phyloP scores from a whole-genome alignment of 2,888 invertebrate species.

The Listrodromus nycthemerus region DNA sequence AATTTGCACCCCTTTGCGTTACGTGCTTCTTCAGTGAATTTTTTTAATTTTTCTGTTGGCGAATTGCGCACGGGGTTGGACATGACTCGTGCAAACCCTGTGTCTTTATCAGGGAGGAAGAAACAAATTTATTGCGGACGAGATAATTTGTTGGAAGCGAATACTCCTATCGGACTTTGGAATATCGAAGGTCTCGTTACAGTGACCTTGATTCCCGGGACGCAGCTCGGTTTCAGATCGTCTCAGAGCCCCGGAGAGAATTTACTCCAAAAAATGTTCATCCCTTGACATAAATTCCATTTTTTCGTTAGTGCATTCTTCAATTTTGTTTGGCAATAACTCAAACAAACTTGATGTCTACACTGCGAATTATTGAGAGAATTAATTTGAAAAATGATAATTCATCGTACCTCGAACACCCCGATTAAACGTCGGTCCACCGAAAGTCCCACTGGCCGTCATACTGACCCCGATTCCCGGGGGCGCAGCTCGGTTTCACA shows the following conservation, averaged over 20 bases:
- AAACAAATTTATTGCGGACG: not conserved
- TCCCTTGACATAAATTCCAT: too few species aligned
- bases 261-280: too few species aligned
- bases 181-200: not conserved
- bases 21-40: not conserved
- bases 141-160: not conserved
- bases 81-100: too few species aligned
- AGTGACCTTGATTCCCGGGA: constrained; percentile 39
- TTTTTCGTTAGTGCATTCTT: too few species aligned
- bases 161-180: not conserved
- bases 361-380: not conserved
- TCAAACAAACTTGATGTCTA: not conserved
- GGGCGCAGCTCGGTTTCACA: constrained; percentile 54
- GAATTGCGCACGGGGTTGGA: constrained; percentile 1
- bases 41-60: constrained; percentile 1
- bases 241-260: constrained; percentile 16
- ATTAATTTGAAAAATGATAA: not conserved
- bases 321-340: not conserved
- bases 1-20: constrained; percentile 32
- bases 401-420: not conserved
- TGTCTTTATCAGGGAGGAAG: too few species aligned
- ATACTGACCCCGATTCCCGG: constrained; percentile 30
- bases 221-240: constrained; percentile 49
- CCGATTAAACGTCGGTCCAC: not conserved
- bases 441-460: not conserved